Evolutionary conservation across 2,113 vertebrate genomes (phyloP), one percentile per base, ranked within the genome.

Genomic region (Tychaedon coryphoeus): DNA sequence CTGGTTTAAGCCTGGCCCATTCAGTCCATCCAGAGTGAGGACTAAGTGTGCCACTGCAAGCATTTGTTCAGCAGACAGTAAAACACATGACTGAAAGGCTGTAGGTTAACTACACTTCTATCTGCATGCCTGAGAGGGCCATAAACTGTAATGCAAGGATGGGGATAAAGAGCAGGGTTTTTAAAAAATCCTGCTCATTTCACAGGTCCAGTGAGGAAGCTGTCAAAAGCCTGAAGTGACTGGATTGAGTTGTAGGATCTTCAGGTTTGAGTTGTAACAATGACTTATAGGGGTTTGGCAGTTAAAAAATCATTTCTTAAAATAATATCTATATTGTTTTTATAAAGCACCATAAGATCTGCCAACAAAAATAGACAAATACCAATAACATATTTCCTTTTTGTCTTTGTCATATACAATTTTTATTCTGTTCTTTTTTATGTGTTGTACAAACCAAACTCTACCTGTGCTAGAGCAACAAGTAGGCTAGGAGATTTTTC

Each of bases 401-500:
- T 91, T 61, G 23, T 53, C 31, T 34, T 72, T 53, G 29, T 82
- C 38, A 64, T 29, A 29, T 24, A 38, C 19, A 15, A 31, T 26
- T 48, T 76, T 76, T 54, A 56, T 73, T 24, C 51, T 73, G 19
- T 25, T 74, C 24, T 43, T 83, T 90, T 92, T 89, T 72, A 69
- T 78, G 29, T 93, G 48, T 43, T 94, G 48, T 71, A 91, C 53
- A 79, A 94, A 95, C 71, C 42, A 31, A 91, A 92, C 38, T 86
- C 92, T 89, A 81, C 57, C 69, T 86, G 66, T 67, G 84, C 78
- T 67, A 74, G 40, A 92, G 69, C 76, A 72, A 78, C 19, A 53
- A 86, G 54, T 18, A 96, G 77, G 74, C 62, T 95, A 60, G 88
- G 84, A 96, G 96, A 71, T 88, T 93, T 93, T 92, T 95, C 77